A percentile compares a stretch with the other conserved stretches of the same genome.
Evolutionary conservation across 2,113 vertebrate genomes (phyloP).

Genomic region (Erinaceus europaeus): DNA sequence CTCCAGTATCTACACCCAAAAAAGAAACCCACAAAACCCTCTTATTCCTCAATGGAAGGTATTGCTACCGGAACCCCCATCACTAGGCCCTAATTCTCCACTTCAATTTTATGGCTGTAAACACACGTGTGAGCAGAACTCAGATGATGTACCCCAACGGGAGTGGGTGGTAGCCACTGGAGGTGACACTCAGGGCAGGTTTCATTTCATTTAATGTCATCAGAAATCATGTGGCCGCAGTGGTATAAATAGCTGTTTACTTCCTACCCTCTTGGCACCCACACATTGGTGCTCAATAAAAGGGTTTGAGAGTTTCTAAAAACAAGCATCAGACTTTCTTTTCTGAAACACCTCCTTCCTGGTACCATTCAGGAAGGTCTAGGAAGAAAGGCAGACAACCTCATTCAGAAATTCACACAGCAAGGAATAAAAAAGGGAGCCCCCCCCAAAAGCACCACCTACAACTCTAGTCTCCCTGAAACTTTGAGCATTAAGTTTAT

Average conservation of each 20-base stretch:
- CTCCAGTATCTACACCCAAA: not conserved
- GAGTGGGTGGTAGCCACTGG: conserved; percentile 23
- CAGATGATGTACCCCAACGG: not conserved
- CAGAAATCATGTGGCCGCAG: conserved; percentile 51
- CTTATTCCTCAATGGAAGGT: conserved; percentile 1
- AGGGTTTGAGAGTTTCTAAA: conserved; percentile 48
- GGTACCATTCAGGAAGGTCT: not conserved
- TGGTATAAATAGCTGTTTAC: conserved; percentile 63
- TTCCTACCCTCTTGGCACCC: conserved; percentile 50
- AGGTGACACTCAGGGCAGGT: conserved; percentile 50
- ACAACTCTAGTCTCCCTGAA: not conserved
- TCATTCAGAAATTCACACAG: not conserved
- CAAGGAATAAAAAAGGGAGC: not conserved
- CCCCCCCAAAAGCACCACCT: not conserved
- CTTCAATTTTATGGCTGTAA: not conserved
- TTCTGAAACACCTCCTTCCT: not conserved
- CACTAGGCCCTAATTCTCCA: not conserved
- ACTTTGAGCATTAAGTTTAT: not conserved
- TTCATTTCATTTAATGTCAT: conserved; percentile 65
- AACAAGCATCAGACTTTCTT: not conserved
- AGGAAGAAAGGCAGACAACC: not conserved
- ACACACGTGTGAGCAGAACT: not conserved
- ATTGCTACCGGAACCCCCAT: not conserved
- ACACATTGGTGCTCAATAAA: conserved; percentile 32
- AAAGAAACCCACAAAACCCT: conserved; percentile 38